Percentiles rank a stretch among this genome's conserved stretches.
Evolutionary conservation across 2,888 invertebrate genomes (phyloP).

Genomic region (Sipha maydis): DNA sequence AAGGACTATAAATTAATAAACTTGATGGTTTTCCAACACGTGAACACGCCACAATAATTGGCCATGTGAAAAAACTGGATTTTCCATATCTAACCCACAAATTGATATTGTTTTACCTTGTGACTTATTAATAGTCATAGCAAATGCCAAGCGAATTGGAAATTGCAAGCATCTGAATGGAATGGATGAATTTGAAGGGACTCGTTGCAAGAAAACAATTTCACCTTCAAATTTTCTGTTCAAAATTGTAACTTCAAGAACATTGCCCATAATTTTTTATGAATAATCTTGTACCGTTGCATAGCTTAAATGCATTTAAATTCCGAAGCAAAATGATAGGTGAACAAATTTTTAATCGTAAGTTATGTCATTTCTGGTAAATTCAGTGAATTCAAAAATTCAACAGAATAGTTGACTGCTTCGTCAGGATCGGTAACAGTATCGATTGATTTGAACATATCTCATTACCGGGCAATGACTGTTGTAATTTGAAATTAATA

Average conservation of each 20-base stretch:
- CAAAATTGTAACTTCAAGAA: conserved; percentile 64
- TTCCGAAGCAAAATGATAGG: conserved; percentile 64
- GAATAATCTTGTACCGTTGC: neutral
- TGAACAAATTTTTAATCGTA: conserved; percentile 64
- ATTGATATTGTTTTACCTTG: conserved; percentile 67
- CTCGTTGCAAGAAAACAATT: no score
- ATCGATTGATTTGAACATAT: no score
- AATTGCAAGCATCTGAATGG: no score
- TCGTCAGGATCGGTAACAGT: no score
- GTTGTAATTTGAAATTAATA: no score
- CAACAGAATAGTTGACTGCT: no score
- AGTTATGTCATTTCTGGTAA: conserved; percentile 64
- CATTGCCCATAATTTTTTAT: conserved; percentile 7
- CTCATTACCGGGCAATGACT: no score
- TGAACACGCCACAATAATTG: conserved; percentile 66
- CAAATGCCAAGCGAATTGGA: no score
- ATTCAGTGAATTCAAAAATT: no score
- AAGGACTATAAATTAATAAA: conserved; percentile 1
- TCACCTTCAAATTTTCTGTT: no score
- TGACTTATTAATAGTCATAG: no score
- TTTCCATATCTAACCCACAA: conserved; percentile 66
- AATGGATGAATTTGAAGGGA: no score
- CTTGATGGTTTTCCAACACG: conserved; percentile 27
- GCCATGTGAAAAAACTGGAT: conserved; percentile 66
- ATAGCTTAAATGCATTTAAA: conserved; percentile 47